These are phyloP conservation scores for Platyrinchus mystaceus DNA, from an alignment of 2,797 vertebrate species.

Conservation along the genomic window DNA sequence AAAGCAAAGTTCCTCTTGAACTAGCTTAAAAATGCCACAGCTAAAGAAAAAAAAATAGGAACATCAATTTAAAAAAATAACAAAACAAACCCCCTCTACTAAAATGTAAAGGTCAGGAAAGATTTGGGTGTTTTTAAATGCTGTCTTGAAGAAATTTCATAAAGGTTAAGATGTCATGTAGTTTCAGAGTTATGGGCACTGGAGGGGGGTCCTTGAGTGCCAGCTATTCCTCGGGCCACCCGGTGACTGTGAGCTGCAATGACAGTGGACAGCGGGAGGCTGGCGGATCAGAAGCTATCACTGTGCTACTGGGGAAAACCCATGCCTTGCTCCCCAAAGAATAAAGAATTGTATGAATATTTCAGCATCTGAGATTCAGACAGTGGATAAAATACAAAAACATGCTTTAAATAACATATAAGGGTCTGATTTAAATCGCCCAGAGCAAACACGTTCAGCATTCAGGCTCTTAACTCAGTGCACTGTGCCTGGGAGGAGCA, in stretches of 20 bases:
- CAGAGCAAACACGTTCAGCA: neutral
- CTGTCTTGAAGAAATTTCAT: constrained; percentile 85
- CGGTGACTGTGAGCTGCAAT: constrained; percentile 79
- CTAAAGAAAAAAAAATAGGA: constrained; percentile 72
- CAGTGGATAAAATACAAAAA: neutral
- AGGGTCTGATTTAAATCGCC: constrained; percentile 19
- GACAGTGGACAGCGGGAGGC: constrained; percentile 83
- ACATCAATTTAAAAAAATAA: constrained; percentile 80
- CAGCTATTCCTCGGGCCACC: constrained; percentile 72
- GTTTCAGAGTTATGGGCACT: constrained; percentile 79
- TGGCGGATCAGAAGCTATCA: constrained; percentile 74
- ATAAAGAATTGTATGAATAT: constrained; percentile 4
- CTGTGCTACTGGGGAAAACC: constrained; percentile 73
- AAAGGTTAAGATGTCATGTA: constrained; percentile 88
- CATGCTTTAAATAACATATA: constrained; percentile 8
- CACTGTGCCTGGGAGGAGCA: neutral
- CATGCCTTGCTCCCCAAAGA: constrained; percentile 37
- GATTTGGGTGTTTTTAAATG: constrained; percentile 88
- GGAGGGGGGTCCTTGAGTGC: constrained; percentile 75
- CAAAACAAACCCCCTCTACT: constrained; percentile 70
- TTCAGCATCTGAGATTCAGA: constrained; percentile 38
- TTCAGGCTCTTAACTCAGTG: neutral
- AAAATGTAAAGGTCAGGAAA: constrained; percentile 87
- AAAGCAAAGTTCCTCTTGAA: constrained; percentile 77
- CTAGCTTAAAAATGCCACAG: constrained; percentile 82